Percentiles rank a stretch among this genome's conserved stretches.
phyloP scores from a whole-genome alignment of 1,140 invertebrate genomes.

The Rhopalosiphum padi region DNA sequence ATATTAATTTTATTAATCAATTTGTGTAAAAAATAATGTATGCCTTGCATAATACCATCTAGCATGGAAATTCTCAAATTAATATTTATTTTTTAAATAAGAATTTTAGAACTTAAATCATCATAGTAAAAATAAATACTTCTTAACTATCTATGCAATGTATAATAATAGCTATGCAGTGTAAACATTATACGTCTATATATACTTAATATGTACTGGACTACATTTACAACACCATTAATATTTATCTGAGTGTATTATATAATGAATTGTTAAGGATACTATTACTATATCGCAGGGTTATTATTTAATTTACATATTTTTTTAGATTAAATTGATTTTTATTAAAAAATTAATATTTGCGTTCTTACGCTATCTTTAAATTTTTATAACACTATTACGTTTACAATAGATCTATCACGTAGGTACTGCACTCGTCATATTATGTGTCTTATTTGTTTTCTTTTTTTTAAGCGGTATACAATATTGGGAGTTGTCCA shows the following conservation, averaged over 20 bases:
- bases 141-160: too few species aligned
- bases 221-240: too few species aligned
- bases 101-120: too few species aligned
- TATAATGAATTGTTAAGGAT: not conserved
- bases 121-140: too few species aligned
- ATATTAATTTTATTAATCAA: too few species aligned
- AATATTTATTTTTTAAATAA: too few species aligned
- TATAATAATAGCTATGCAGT: not conserved
- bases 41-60: too few species aligned
- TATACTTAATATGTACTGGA: too few species aligned
- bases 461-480: not conserved
- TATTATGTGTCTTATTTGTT: not conserved
- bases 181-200: not conserved
- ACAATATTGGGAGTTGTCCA: conserved; percentile 31
- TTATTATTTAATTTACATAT: not conserved
- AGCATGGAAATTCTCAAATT: too few species aligned
- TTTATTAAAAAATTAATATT: not conserved
- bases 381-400: too few species aligned
- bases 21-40: too few species aligned
- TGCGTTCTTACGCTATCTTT: not conserved
- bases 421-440: not conserved
- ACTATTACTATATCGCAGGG: not conserved
- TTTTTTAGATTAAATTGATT: too few species aligned
- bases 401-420: conserved; percentile 13
- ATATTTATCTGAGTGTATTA: not conserved